Base-by-base conservation (phyloP, 2,797 vertebrate genomes). In the Aldrovandia affinis region DNA sequence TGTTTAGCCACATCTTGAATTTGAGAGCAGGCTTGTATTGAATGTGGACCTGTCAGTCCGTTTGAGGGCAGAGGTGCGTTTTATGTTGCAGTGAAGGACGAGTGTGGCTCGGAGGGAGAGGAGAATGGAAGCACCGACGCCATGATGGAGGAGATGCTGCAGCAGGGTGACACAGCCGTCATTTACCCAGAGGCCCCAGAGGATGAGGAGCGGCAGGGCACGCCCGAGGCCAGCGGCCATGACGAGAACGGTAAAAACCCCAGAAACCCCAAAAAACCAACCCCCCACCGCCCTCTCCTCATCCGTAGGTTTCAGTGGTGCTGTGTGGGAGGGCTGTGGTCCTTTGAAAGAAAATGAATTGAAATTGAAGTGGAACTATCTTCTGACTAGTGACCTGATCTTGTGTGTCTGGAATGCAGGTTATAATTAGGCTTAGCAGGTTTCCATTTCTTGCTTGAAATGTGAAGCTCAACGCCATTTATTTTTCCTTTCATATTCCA, bases 181-280 rank as follows among this genome's bases (percentile, higher is more conserved):
- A 99, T 99, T 87, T 99, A 97, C 85, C 98, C 98, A 1, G 98
- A 99, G 91, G 98, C 98, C 75, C 98, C 98, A 0, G 98, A 99
- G 84, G 98, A 99, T 2, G 97, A 98, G 93, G 96, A 94, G 86
- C 96, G 97, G 36, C 97, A 97, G 91, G 97, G 97, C 89, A 99
- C 98, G 0, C 98, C 98, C 0, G 98, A 99, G 68, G 95, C 97
- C 85, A 94, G 96, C 52, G 93, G 96, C 85, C 97, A 97, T 1
- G 98, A 99, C 52, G 98, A 99, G 92, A 99, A 98, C 25, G 98
- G 98, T 98, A 96, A 88, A 70, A 30, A 33, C 0, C 52, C 85
- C 73, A 10, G 55, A 50, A 50, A 50, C 5, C 55, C 14, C 14
- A 57, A 57, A 15, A 57, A 15, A 15, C 55, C 22, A 7, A n/a